Percentiles rank a stretch among this genome's conserved stretches.
These are phyloP conservation scores for Nothoprocta perdicaria DNA, from an alignment of 2,113 vertebrate genomes.

Conservation along the genomic window DNA sequence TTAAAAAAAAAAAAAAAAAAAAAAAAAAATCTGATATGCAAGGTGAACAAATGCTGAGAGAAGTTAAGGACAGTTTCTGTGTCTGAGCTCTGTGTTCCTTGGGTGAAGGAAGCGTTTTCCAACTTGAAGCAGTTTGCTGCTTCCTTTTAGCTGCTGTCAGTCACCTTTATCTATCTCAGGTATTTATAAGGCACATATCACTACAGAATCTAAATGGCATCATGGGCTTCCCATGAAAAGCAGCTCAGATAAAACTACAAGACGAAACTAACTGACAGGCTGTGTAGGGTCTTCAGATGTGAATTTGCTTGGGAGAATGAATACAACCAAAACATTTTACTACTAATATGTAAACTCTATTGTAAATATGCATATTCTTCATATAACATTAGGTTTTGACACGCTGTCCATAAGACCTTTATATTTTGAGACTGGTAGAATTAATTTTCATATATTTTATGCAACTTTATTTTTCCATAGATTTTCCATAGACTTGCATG, in stretches of 20 bases:
- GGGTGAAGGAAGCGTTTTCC: not conserved
- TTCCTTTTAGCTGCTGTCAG: not conserved
- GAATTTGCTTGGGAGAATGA: not conserved
- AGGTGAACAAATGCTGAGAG: not conserved
- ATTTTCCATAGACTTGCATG: not conserved
- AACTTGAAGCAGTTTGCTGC: not conserved
- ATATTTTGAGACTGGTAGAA: conserved; percentile 1
- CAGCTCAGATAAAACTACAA: not conserved
- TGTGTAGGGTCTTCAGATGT: not conserved
- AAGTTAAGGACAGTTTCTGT: not conserved
- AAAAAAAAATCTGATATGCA: not conserved
- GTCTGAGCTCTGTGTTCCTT: not conserved
- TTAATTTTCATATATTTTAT: conserved; percentile 33
- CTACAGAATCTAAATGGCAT: not conserved
- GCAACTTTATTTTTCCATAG: conserved; percentile 3
- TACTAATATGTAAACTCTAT: not conserved
- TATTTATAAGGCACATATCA: not conserved
- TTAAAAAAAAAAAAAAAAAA: not conserved
- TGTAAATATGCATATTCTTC: conserved; percentile 21
- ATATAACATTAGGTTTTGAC: not conserved
- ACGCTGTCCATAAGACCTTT: conserved; percentile 17
- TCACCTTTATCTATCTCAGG: not conserved
- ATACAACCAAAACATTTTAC: not conserved
- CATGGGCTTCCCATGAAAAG: not conserved
- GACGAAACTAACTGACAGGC: not conserved